phyloP scores from a whole-genome alignment of 2,113 vertebrate genomes.

The Sturnus vulgaris region DNA sequence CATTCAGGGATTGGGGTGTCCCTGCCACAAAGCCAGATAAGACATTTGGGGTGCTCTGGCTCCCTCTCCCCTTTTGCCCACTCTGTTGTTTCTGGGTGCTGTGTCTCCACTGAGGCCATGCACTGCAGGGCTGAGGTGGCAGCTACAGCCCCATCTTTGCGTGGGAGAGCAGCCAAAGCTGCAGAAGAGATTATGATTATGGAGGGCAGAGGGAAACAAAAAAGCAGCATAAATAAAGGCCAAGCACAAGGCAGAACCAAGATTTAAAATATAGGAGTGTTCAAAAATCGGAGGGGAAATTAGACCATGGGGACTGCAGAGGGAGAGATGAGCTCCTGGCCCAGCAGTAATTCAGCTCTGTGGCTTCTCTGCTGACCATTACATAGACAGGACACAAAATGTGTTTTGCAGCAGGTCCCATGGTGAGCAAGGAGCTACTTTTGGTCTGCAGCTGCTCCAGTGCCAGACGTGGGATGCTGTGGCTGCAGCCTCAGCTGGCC shows the following conservation, averaged over 20 bases:
- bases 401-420: accelerated
- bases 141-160: background rate
- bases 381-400: background rate
- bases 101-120: accelerated
- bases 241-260: background rate
- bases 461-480: background rate
- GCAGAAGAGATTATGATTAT: background rate
- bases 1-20: background rate
- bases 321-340: background rate
- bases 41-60: background rate
- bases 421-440: background rate
- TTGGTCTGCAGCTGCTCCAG: background rate
- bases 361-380: background rate
- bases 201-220: background rate
- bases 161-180: background rate
- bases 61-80: background rate
- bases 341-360: background rate
- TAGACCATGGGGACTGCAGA: background rate
- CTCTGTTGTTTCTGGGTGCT: background rate
- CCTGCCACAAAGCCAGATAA: too few relatives aligned
- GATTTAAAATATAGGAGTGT: background rate
- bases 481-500: background rate
- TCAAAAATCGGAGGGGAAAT: background rate
- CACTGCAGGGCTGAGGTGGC: background rate
- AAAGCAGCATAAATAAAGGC: background rate